Conservation (phyloP, 1,140 invertebrate species). For the Ganaspis sp. region DNA sequence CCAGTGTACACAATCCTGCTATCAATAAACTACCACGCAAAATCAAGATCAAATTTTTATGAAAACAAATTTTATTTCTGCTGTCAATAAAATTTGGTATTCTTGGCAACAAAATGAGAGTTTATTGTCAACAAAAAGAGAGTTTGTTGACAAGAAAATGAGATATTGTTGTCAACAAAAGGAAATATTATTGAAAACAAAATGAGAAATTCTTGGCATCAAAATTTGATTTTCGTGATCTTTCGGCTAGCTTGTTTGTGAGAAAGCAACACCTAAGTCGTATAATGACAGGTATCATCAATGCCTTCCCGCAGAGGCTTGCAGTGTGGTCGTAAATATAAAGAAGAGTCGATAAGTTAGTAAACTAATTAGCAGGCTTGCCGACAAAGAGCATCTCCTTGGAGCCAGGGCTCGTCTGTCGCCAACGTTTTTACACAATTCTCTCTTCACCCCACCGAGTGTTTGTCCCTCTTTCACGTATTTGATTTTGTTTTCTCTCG, state of each 20-base stretch:
- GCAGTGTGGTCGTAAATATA: conserved; percentile 64
- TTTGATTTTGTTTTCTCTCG: conserved; percentile 67
- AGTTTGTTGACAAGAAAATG: no score
- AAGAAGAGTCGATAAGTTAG: conserved; percentile 73
- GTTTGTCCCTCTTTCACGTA: conserved; percentile 61
- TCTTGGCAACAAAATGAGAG: no score
- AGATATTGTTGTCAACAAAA: no score
- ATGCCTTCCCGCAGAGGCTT: conserved; percentile 50
- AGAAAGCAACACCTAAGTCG: conserved; percentile 57
- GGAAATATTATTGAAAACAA: no score
- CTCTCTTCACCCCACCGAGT: conserved; percentile 47
- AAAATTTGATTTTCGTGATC: no score
- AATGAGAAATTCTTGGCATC: no score
- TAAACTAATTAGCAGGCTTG: conserved; percentile 76
- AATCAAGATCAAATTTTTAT: no score
- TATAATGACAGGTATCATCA: conserved; percentile 61
- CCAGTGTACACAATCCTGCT: no score
- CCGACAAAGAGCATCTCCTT: conserved; percentile 72
- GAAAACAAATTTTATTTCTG: no score
- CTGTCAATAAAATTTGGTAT: no score
- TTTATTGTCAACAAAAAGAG: no score
- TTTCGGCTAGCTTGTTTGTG: conserved; percentile 47
- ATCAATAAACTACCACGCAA: no score
- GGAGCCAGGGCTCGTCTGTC: conserved; percentile 62
- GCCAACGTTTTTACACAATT: conserved; percentile 67